These are phyloP conservation scores for Armadillidium nasatum DNA, from an alignment of 1,140 invertebrate species.

Conservation along the genomic window DNA sequence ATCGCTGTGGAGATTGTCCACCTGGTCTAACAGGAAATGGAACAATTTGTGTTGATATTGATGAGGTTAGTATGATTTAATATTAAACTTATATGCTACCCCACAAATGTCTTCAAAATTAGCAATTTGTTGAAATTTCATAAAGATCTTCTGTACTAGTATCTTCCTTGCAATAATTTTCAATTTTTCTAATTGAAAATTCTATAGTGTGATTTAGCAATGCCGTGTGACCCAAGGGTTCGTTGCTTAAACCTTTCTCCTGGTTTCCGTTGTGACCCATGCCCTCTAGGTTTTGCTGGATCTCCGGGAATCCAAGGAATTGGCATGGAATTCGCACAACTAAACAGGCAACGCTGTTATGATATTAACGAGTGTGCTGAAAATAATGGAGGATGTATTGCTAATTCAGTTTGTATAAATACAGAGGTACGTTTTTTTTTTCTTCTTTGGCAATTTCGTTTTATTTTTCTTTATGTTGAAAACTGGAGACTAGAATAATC, in stretches of 20 bases:
- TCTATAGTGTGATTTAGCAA: constrained; percentile 64
- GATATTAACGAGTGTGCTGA: constrained; percentile 85
- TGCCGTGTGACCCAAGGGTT: constrained; percentile 75
- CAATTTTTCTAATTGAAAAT: neutral
- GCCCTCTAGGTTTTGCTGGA: constrained; percentile 69
- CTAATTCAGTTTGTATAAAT: constrained; percentile 72
- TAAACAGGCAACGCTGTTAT: constrained; percentile 67
- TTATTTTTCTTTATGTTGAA: no score
- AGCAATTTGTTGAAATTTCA: no score
- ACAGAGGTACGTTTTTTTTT: constrained; percentile 51
- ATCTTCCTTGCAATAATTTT: neutral
- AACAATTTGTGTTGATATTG: constrained; percentile 68
- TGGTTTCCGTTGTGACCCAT: constrained; percentile 67
- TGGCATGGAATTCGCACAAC: constrained; percentile 62
- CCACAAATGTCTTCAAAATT: no score
- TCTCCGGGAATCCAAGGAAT: constrained; percentile 60
- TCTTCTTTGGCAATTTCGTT: no score
- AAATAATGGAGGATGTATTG: constrained; percentile 69
- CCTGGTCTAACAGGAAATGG: constrained; percentile 80
- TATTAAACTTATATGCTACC: constrained; percentile 19
- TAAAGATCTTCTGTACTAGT: no score
- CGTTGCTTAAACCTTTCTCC: constrained; percentile 75
- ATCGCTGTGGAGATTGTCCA: constrained; percentile 70
- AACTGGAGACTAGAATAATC: neutral
- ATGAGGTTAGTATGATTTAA: constrained; percentile 61